A percentile compares a stretch with the other conserved stretches of the same genome.
phyloP scores from a whole-genome alignment of 2,888 invertebrate genomes.

The Tupiocoris notatus region DNA sequence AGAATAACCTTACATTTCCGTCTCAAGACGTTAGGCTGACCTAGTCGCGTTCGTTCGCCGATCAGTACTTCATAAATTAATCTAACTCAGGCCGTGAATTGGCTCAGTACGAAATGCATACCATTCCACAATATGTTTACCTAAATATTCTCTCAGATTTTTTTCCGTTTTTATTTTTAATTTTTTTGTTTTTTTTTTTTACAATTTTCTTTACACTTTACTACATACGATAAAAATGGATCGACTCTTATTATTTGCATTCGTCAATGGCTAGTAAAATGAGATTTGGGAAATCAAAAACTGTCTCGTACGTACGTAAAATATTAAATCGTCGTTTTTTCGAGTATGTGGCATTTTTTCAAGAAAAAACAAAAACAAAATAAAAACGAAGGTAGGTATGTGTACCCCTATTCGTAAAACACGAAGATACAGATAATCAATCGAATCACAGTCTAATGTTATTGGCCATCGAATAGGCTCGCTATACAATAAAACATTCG shows the following conservation, averaged over 20 bases:
- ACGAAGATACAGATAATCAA: slow-evolving; percentile 12
- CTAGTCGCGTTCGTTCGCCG: background rate
- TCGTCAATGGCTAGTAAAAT: slow-evolving; percentile 34
- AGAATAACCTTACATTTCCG: slow-evolving; percentile 25
- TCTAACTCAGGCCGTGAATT: slow-evolving; percentile 28
- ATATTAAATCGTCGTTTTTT: background rate
- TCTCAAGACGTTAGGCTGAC: background rate
- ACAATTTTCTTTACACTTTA: slow-evolving; percentile 17
- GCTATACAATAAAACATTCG: slow-evolving; percentile 30
- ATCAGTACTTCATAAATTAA: slow-evolving; percentile 42
- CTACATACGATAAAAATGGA: slow-evolving; percentile 31
- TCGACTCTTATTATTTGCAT: slow-evolving; percentile 27
- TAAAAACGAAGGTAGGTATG: background rate
- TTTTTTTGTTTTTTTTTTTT: slow-evolving; percentile 22
- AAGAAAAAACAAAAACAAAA: too few species aligned
- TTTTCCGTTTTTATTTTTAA: slow-evolving; percentile 31
- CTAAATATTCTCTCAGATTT: slow-evolving; percentile 28
- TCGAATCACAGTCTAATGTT: slow-evolving; percentile 43
- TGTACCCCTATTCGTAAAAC: slow-evolving; percentile 15
- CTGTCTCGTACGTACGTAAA: too few species aligned
- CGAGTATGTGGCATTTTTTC: background rate
- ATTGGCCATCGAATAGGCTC: slow-evolving; percentile 38
- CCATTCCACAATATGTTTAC: slow-evolving; percentile 36
- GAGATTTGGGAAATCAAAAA: too few species aligned
- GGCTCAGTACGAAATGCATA: slow-evolving; percentile 42